A percentile compares a stretch with the other conserved stretches of the same genome.
These are phyloP conservation scores for Sebastes oblongus DNA, from an alignment of 2,797 vertebrate species.

Conservation along the genomic window DNA sequence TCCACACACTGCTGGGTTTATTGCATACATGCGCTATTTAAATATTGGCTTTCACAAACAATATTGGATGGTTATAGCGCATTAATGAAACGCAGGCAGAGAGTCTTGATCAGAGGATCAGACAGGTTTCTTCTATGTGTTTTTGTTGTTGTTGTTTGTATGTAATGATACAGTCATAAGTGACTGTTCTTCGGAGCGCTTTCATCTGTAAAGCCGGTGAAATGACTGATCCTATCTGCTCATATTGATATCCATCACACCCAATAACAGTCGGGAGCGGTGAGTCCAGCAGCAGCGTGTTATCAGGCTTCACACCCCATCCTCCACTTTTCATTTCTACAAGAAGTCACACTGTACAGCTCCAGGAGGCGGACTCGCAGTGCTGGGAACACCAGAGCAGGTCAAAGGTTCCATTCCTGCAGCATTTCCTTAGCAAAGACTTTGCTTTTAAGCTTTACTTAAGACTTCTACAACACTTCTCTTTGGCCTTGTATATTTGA, in stretches of 20 bases:
- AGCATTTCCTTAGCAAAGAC: not conserved
- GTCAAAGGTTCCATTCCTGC: constrained; percentile 10
- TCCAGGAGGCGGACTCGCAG: not conserved
- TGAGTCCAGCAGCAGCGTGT: constrained; percentile 16
- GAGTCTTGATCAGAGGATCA: constrained; percentile 17
- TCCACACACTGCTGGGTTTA: constrained; percentile 43
- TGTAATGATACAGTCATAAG: constrained; percentile 40
- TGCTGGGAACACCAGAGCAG: not conserved
- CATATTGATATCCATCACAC: constrained; percentile 45
- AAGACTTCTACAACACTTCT: not conserved
- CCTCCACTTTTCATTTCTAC: constrained; percentile 38
- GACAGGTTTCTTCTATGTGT: constrained; percentile 1
- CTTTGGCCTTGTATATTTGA: not conserved
- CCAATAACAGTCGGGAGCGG: constrained; percentile 31
- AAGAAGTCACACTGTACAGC: not conserved
- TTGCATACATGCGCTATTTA: constrained; percentile 45
- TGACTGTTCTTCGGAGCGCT: constrained; percentile 20
- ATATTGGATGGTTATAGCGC: constrained; percentile 37
- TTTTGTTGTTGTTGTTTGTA: not conserved
- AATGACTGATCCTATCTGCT: constrained; percentile 61
- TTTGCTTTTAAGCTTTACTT: not conserved
- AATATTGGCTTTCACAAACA: constrained; percentile 60
- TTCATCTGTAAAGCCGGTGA: constrained; percentile 40
- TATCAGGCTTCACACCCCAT: constrained; percentile 15
- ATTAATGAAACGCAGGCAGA: constrained; percentile 37